phyloP scores from a whole-genome alignment of 2,797 vertebrate genomes.

The Microctenopoma steveboyesi region DNA sequence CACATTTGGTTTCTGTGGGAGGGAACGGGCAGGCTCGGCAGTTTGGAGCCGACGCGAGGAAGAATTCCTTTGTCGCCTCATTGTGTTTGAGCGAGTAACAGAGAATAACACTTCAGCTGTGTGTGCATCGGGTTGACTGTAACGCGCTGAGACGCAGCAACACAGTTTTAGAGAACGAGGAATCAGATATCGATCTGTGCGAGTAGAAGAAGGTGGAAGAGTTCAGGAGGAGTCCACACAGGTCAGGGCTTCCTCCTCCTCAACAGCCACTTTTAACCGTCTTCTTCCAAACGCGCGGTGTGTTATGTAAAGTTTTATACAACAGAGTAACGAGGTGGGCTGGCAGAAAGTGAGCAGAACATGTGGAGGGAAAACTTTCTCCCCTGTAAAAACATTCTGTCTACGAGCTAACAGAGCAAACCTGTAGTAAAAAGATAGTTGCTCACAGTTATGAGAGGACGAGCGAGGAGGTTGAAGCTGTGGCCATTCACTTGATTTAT shows the following conservation, averaged over 20 bases:
- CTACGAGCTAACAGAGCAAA: not conserved
- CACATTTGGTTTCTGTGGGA: not conserved
- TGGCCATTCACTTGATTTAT: too few species aligned
- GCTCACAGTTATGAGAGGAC: too few species aligned
- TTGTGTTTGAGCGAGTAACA: slow-evolving; percentile 13
- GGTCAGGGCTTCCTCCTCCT: slow-evolving; percentile 54
- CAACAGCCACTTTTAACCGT: slow-evolving; percentile 33
- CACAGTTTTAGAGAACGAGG: slow-evolving; percentile 24
- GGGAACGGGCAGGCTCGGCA: not conserved
- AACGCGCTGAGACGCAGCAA: slow-evolving; percentile 29
- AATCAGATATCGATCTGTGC: slow-evolving; percentile 27
- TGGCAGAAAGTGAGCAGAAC: not conserved
- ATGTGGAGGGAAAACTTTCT: not conserved
- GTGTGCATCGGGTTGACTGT: not conserved
- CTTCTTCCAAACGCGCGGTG: not conserved
- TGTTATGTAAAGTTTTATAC: slow-evolving; percentile 26
- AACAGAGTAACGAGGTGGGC: not conserved
- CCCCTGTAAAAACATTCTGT: not conserved
- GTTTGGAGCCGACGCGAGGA: slow-evolving; percentile 14
- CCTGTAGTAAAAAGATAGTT: too few species aligned
- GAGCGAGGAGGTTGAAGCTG: too few species aligned
- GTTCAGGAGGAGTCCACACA: slow-evolving; percentile 33
- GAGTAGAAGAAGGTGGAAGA: slow-evolving; percentile 29
- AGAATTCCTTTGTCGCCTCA: slow-evolving; percentile 38
- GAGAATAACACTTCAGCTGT: not conserved